Percentiles rank a stretch among this genome's conserved stretches.
These are phyloP conservation scores for Bungarus multicinctus DNA, from an alignment of 2,113 vertebrate genomes.

Conservation along the genomic window DNA sequence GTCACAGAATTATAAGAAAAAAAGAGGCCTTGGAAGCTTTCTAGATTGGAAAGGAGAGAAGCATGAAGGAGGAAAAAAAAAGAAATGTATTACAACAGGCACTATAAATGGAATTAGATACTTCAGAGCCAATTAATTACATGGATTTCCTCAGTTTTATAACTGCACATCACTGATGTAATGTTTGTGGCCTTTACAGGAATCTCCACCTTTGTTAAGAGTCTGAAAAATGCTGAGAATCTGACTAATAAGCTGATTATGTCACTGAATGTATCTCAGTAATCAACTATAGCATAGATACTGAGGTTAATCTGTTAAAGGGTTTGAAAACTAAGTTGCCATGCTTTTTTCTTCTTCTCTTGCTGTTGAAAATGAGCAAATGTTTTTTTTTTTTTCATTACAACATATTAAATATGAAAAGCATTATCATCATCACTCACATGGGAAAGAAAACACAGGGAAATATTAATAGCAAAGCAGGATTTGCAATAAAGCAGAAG, in stretches of 20 bases:
- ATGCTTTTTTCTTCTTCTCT: conserved; percentile 13
- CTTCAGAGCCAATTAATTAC: neutral
- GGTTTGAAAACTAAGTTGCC: conserved; percentile 21
- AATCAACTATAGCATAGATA: conserved; percentile 25
- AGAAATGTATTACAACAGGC: neutral
- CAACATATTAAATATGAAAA: conserved; percentile 21
- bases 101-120: neutral
- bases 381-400: conserved; percentile 25
- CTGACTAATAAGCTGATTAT: conserved; percentile 24
- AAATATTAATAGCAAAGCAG: neutral
- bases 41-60: neutral
- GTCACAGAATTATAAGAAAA: neutral
- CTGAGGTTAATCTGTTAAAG: neutral
- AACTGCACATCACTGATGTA: neutral
- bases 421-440: neutral
- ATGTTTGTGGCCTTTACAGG: neutral
- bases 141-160: neutral
- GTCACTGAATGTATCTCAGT: conserved; percentile 40
- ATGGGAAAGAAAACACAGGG: neutral
- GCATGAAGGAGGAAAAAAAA: neutral
- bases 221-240: conserved; percentile 16
- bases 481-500: neutral
- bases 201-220: neutral
- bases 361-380: conserved; percentile 22
- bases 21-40: neutral